Percentiles rank a stretch among this genome's conserved stretches.
Conservation (phyloP, 2,797 vertebrate species). For the Lerista edwardsae region DNA sequence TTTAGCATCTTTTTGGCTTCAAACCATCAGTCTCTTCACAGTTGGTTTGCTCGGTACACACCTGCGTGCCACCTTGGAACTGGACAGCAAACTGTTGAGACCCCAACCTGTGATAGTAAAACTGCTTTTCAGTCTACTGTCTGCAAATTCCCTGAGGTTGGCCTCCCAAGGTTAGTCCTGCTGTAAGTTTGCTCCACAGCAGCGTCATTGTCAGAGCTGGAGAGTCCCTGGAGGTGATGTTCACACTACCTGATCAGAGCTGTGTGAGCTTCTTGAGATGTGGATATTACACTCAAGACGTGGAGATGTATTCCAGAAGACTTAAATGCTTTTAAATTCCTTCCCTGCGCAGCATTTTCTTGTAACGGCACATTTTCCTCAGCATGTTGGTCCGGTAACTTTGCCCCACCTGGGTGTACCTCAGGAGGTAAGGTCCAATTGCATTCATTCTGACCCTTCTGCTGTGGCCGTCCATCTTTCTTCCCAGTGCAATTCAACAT, state of each 20-base stretch:
- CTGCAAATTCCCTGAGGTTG: background rate
- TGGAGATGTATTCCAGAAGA: background rate
- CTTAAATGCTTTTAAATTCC: background rate
- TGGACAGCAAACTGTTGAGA: no score
- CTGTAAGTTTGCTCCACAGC: background rate
- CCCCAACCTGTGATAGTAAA: no score
- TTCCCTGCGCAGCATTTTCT: background rate
- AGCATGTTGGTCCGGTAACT: background rate
- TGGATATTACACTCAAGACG: background rate
- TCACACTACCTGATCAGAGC: background rate
- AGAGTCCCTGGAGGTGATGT: background rate
- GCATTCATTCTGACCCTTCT: background rate
- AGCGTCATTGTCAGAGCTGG: background rate
- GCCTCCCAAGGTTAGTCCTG: background rate
- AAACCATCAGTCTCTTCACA: no score
- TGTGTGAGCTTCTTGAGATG: no score
- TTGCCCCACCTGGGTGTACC: background rate
- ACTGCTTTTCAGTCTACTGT: background rate
- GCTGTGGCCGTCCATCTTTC: background rate
- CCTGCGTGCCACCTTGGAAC: no score
- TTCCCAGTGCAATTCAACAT: background rate
- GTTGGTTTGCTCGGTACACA: no score
- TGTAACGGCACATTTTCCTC: background rate
- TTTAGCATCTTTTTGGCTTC: no score
- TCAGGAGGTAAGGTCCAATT: background rate